Base-by-base conservation (phyloP, 1,140 invertebrate genomes). In the Apis laboriosa region DNA sequence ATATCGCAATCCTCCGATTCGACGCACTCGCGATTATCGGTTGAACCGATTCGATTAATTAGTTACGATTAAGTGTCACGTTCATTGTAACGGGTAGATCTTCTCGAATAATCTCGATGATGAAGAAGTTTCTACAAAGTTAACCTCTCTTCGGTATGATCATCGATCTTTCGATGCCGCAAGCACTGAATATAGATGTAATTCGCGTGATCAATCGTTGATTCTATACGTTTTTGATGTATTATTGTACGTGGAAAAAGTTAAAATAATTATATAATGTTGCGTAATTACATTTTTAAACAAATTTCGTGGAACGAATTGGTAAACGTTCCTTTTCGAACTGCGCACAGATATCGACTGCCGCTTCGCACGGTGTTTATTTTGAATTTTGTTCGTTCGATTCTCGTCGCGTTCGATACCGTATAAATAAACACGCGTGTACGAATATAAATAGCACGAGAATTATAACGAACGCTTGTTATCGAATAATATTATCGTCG, bases 361-460 rank as follows among this genome's bases (percentile, higher is more conserved):
- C 51, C n/a, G 8, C 17, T 7, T 43, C 34, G 34, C 34, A 43
- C 11, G 64, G 21, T 43, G 55, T 71, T 83, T 71, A 34, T 61
- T 78, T 83, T 71, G 43, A 55, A 71, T 56, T 71, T 49, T n/a
- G 66, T 8, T 28, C 73, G 55, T 60, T 58, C 12, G 53, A 17
- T 7, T 1, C 9, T 21, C 15, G 28, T 24, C 34, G 17, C 55
- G 49, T 83, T 70, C 63, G n/a, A 53, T 68, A 81, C 68, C 64
- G 63, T 51, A 56, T 63, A 71, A 83, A 83, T 63, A 77, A 83
- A 71, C 74, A 68, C 34, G 5, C 64, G 24, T 24, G 1, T 28
- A 24, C 2, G 5, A 17, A 17, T 2, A 5, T 8, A 15, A 58
- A 74, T 34, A 3, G 19, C 53, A n/a, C 13, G 34, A 2, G 11